Evolutionary conservation across 1,140 invertebrate genomes (phyloP), one percentile per base, ranked within the genome.

Genomic region (Anadara kagoshimensis): DNA sequence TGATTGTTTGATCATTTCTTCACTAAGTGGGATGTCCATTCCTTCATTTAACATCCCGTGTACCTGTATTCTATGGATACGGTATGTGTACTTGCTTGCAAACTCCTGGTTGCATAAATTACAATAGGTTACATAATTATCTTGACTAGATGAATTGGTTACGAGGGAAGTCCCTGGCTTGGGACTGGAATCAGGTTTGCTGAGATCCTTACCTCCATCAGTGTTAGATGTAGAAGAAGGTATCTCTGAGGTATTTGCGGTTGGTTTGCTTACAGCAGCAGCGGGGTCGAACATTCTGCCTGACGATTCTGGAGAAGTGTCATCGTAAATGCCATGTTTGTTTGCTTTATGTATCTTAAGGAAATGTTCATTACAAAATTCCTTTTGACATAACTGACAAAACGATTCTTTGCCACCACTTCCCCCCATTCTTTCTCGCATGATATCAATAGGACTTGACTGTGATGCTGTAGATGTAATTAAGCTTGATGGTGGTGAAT

Each of bases 331-430:
- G 24, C 92, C 91, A 86, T 92, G 92, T 70, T 92, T 92, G 76
- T 91, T 92, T 66, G 91, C 90, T 83, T 91, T 91, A 84, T 93
- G 92, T 20, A 91, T 90, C 73, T 91, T 90, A 24, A 92, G 80
- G 69, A 91, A 91, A 76, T 91, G 91, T 73, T 90, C 91, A 85
- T 97, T 98, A 86, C 95, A 97, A 86, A 98, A 98, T 88, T 98
- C 96, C 86, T 98, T 98, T 85, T 95, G 95, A 86, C 97, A 98
- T 57, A 97, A 93, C 83, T 97, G 96, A 89, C 96, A 98, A 86
- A 97, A 98, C 16, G 84, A 80, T 58, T 85, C 87, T n/a, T 62
- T 64, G 57, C 85, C 84, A 11, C 83, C 67, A 36, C 80, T 76
- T 18, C 81, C 78, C 72, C 83, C 83, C 47, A 77, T 68, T 36